A percentile compares a stretch with the other conserved stretches of the same genome.
Evolutionary conservation across 2,797 vertebrate genomes (phyloP).

Genomic region (Cichlasoma orientale): DNA sequence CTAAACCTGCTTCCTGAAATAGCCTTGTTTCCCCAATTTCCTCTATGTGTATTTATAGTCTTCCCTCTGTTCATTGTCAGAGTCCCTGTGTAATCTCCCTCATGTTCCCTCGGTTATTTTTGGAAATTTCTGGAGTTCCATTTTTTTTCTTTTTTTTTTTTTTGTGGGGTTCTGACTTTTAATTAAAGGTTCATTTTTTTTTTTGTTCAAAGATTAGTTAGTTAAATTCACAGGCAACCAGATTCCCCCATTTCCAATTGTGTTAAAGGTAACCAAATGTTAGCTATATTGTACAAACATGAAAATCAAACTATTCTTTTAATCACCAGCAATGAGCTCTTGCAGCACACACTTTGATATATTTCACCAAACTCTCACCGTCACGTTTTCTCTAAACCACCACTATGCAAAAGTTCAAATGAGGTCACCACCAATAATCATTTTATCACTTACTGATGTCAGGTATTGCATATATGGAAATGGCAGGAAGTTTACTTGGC

Average conservation of each 20-base stretch:
- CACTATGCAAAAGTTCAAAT: background rate
- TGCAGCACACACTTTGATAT: background rate
- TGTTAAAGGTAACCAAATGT: background rate
- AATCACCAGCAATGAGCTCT: background rate
- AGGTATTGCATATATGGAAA: background rate
- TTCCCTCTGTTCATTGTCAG: background rate
- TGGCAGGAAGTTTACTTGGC: background rate
- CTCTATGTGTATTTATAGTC: too few relatives aligned
- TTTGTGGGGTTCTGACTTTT: background rate
- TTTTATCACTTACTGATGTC: slow-evolving; percentile 2
- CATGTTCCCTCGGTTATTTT: background rate
- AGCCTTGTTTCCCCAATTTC: too few relatives aligned
- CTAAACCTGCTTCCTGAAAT: too few relatives aligned
- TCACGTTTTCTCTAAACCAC: background rate
- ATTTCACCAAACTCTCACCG: background rate
- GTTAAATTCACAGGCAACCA: background rate
- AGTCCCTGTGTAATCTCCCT: background rate
- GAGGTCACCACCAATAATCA: slow-evolving; percentile 1
- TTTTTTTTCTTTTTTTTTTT: background rate
- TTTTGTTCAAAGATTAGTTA: too few relatives aligned
- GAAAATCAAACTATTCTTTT: background rate
- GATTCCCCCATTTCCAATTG: background rate
- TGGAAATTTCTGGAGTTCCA: background rate
- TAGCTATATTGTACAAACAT: background rate
- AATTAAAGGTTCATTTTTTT: background rate